These are phyloP conservation scores for Lacerta bilineata DNA, from an alignment of 2,797 vertebrate genomes.

Conservation along the genomic window DNA sequence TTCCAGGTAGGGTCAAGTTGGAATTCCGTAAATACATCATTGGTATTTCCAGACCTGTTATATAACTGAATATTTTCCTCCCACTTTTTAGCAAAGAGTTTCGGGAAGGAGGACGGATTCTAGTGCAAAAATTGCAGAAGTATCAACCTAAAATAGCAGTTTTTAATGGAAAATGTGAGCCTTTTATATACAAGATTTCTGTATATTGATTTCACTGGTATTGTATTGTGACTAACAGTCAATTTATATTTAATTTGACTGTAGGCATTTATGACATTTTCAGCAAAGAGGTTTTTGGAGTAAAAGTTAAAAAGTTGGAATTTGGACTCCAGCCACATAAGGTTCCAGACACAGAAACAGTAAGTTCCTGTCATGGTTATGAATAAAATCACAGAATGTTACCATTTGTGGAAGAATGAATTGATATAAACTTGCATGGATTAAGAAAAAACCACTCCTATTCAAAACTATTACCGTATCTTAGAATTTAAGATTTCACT, in stretches of 20 bases:
- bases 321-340: slow-evolving; percentile 97
- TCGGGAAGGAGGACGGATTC: slow-evolving; percentile 96
- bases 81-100: slow-evolving; percentile 91
- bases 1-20: slow-evolving; percentile 82
- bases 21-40: background rate
- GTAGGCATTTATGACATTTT: slow-evolving; percentile 99
- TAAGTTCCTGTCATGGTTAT: slow-evolving; percentile 77
- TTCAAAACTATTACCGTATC: background rate
- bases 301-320: slow-evolving; percentile 94
- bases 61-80: slow-evolving; percentile 56
- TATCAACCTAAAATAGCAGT: slow-evolving; percentile 96
- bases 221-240: background rate
- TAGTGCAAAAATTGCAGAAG: slow-evolving; percentile 96
- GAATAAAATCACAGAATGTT: background rate
- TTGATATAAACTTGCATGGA: background rate
- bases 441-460: background rate
- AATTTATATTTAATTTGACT: slow-evolving; percentile 60
- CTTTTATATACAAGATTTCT: slow-evolving; percentile 48
- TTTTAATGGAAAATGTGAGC: slow-evolving; percentile 95
- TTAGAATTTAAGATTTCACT: background rate
- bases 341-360: slow-evolving; percentile 96
- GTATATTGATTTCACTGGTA: slow-evolving; percentile 17
- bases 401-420: background rate
- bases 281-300: slow-evolving; percentile 97
- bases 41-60: slow-evolving; percentile 49